A percentile compares a stretch with the other conserved stretches of the same genome.
These are phyloP conservation scores for Platanista minor DNA, from an alignment of 2,113 vertebrate species.

Conservation along the genomic window DNA sequence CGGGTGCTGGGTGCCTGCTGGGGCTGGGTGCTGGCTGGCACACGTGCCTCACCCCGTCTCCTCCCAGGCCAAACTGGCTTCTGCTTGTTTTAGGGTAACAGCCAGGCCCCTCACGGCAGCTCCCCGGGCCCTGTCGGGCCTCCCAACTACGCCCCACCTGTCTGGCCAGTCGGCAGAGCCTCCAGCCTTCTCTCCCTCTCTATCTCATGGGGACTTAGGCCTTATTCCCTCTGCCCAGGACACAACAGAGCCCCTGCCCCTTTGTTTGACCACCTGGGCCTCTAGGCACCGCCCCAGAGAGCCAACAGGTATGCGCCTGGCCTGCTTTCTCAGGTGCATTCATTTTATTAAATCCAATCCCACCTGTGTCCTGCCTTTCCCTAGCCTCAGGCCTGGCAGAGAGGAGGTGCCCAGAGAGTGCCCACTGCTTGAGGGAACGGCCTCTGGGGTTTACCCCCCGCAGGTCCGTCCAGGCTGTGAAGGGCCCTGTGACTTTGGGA, in stretches of 20 bases:
- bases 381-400: background rate
- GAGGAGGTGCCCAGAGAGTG: background rate
- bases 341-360: background rate
- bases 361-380: too few species aligned
- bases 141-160: background rate
- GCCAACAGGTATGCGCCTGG: background rate
- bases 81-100: background rate
- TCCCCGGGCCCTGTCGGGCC: background rate
- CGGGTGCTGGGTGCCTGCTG: background rate
- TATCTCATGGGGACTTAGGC: background rate
- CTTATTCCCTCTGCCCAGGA: background rate
- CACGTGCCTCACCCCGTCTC: accelerated
- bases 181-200: background rate
- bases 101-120: background rate
- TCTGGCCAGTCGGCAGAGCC: background rate
- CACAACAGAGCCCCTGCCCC: background rate
- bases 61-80: background rate
- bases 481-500: background rate
- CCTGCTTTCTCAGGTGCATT: background rate
- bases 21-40: background rate
- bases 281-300: background rate
- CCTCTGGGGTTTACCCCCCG: background rate
- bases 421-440: background rate
- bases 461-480: background rate
- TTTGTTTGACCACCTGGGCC: background rate